These are phyloP conservation scores for Phortica magna DNA, from an alignment of 2,888 invertebrate genomes.

Conservation along the genomic window DNA sequence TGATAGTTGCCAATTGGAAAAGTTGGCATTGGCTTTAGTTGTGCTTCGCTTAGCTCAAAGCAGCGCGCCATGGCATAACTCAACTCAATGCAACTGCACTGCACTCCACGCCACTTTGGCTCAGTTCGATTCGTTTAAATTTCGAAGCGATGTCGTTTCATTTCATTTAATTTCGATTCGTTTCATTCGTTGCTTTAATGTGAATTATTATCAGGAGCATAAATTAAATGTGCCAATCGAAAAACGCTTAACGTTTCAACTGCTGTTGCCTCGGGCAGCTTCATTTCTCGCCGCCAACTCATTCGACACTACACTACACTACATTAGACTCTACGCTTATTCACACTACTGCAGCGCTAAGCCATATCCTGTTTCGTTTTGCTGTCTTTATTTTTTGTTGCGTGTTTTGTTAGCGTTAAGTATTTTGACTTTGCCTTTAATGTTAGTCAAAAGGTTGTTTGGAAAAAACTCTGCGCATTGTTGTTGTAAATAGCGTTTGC, in stretches of 20 bases:
- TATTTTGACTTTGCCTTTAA: conserved; percentile 26
- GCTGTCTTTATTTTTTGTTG: background rate
- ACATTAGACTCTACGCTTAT: too few relatives aligned
- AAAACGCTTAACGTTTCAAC: background rate
- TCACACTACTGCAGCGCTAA: too few relatives aligned
- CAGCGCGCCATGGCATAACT: background rate
- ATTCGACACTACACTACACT: too few relatives aligned
- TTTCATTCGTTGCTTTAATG: too few relatives aligned
- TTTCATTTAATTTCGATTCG: too few relatives aligned
- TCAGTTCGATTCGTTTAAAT: background rate
- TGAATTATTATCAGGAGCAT: background rate
- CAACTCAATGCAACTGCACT: background rate
- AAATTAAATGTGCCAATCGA: background rate
- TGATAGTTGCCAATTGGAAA: conserved; percentile 12
- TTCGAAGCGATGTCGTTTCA: too few relatives aligned
- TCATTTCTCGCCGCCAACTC: too few relatives aligned
- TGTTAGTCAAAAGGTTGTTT: too few relatives aligned
- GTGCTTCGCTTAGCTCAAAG: background rate
- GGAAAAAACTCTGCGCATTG: conserved; percentile 32
- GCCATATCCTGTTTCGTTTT: background rate
- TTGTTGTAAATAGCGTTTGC: conserved; percentile 35
- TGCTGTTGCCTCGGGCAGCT: background rate
- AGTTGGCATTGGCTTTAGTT: background rate
- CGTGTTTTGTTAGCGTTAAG: background rate
- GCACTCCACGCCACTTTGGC: background rate